Evolutionary conservation across 2,888 invertebrate genomes (phyloP).

Genomic region (Lysandra coridon): DNA sequence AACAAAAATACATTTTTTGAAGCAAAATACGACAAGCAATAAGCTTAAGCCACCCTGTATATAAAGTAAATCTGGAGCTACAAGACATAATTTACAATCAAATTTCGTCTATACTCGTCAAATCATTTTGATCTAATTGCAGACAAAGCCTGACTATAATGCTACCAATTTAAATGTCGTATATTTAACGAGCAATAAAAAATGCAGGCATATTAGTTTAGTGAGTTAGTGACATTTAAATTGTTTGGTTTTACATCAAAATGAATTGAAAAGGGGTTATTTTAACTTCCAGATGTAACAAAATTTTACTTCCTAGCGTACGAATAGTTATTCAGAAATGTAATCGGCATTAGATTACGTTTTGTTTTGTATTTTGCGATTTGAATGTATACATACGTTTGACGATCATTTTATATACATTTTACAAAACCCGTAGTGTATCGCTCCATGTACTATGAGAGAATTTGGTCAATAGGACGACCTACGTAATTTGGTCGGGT

Average conservation of each 20-base stretch:
- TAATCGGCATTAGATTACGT: neutral
- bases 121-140: neutral
- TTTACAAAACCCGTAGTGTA: conserved; percentile 26
- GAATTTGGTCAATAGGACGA: neutral
- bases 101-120: neutral
- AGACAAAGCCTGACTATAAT: neutral
- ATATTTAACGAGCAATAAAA: neutral
- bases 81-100: neutral
- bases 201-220: neutral
- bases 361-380: conserved; percentile 11
- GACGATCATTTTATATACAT: conserved; percentile 18
- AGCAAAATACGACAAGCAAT: neutral
- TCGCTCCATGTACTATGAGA: neutral
- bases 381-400: conserved; percentile 17
- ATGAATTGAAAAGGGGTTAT: neutral
- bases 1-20: neutral
- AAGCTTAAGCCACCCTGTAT: neutral
- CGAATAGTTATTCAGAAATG: neutral
- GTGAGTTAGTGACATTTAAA: neutral
- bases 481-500: neutral
- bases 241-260: neutral
- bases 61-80: neutral
- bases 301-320: conserved; percentile 1
- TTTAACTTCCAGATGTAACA: neutral
- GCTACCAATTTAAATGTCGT: neutral